A percentile compares a stretch with the other conserved stretches of the same genome.
phyloP scores from a whole-genome alignment of 2,797 vertebrate genomes.

The Erpetoichthys calabaricus region DNA sequence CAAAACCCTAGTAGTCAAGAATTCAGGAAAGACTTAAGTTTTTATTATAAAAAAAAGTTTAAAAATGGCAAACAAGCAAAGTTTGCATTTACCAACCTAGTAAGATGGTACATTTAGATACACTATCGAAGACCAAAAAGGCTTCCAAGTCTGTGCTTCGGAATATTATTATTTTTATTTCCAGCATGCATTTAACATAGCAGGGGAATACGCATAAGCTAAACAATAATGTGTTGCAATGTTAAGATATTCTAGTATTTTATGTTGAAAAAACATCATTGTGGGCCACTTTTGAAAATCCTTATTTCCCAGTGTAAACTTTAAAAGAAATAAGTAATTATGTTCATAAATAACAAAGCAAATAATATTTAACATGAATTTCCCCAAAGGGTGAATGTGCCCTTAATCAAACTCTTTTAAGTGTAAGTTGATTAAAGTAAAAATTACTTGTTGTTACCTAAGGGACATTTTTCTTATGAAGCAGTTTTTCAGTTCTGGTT shows the following conservation, averaged over 20 bases:
- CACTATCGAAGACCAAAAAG: too few relatives aligned
- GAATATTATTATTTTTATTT: too few relatives aligned
- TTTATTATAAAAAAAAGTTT: too few relatives aligned
- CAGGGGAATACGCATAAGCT: too few relatives aligned
- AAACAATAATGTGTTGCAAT: neutral
- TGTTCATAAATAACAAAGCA: slow-evolving; percentile 71
- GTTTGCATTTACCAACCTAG: too few relatives aligned
- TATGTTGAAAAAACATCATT: slow-evolving; percentile 32
- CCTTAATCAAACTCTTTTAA: slow-evolving; percentile 76
- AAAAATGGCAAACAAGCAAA: too few relatives aligned
- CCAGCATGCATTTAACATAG: too few relatives aligned
- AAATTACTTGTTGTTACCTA: slow-evolving; percentile 77
- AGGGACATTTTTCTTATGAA: slow-evolving; percentile 68
- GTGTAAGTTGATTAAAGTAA: slow-evolving; percentile 83
- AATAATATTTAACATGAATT: slow-evolving; percentile 62
- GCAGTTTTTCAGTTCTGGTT: slow-evolving; percentile 61
- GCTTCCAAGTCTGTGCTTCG: too few relatives aligned
- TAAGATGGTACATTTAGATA: too few relatives aligned
- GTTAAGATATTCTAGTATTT: slow-evolving; percentile 29
- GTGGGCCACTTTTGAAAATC: slow-evolving; percentile 42
- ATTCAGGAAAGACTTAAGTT: too few relatives aligned
- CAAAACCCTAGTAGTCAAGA: too few relatives aligned
- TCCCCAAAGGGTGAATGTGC: slow-evolving; percentile 57
- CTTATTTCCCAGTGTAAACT: slow-evolving; percentile 50
- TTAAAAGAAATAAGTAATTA: slow-evolving; percentile 64